Evolutionary conservation across 2,888 invertebrate species (phyloP).

Genomic region (Scaptomyza flava): DNA sequence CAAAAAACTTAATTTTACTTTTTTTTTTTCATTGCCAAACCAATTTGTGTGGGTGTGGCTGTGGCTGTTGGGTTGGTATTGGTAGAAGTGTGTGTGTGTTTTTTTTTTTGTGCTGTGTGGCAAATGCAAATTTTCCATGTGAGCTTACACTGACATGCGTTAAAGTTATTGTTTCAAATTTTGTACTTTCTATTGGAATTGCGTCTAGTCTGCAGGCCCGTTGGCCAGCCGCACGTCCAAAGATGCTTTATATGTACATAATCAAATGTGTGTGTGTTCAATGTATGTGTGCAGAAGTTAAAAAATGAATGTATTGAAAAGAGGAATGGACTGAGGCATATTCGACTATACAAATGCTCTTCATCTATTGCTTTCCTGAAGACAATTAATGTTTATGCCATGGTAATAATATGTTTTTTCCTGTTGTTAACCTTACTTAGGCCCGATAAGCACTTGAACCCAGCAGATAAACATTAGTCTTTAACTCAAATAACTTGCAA

Average conservation of each 20-base stretch:
- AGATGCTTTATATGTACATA: slow-evolving; percentile 3
- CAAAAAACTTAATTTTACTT: slow-evolving; percentile 42
- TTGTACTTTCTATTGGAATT: slow-evolving; percentile 65
- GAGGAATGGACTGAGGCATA: neutral
- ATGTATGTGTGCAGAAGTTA: slow-evolving; percentile 4
- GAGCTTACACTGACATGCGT: slow-evolving; percentile 75
- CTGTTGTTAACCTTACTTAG: too few species aligned
- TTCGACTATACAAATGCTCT: slow-evolving; percentile 3
- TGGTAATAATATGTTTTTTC: too few species aligned
- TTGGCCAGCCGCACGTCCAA: slow-evolving; percentile 32
- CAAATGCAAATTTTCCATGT: slow-evolving; percentile 68
- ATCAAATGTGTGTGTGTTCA: neutral
- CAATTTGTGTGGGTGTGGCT: slow-evolving; percentile 14
- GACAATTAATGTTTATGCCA: too few species aligned
- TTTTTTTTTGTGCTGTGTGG: slow-evolving; percentile 10
- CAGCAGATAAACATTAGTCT: neutral
- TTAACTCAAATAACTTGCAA: slow-evolving; percentile 5
- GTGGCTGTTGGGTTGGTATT: slow-evolving; percentile 2
- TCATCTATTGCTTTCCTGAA: too few species aligned
- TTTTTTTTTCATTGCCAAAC: neutral
- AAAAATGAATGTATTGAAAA: slow-evolving; percentile 38
- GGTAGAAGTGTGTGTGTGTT: slow-evolving; percentile 3
- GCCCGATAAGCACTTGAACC: too few species aligned
- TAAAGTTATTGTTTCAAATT: slow-evolving; percentile 77
- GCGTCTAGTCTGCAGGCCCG: slow-evolving; percentile 30